phyloP scores from a whole-genome alignment of 2,797 vertebrate species.

The Trachops cirrhosus region DNA sequence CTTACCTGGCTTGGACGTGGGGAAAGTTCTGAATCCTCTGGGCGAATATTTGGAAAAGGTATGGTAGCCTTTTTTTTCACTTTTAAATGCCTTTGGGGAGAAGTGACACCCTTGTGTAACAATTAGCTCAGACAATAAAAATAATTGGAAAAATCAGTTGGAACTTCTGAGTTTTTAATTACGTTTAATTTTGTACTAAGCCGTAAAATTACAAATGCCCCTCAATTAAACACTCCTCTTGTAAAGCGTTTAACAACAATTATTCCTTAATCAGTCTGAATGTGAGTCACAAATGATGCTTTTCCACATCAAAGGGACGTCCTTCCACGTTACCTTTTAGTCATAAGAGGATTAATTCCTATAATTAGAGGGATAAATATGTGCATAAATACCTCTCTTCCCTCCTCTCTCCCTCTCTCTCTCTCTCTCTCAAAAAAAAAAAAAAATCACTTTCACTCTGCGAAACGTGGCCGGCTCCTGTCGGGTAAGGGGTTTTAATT shows the following conservation, averaged over 20 bases:
- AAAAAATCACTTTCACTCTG: constrained; percentile 44
- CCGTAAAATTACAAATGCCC: constrained; percentile 84
- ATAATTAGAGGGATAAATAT: constrained; percentile 86
- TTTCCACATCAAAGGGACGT: constrained; percentile 85
- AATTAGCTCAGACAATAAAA: constrained; percentile 85
- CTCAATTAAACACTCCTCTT: constrained; percentile 83
- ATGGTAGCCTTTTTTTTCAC: not conserved
- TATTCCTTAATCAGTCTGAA: constrained; percentile 84
- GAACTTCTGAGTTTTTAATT: constrained; percentile 85
- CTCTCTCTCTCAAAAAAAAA: constrained; percentile 48
- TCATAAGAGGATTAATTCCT: constrained; percentile 87
- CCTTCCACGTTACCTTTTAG: constrained; percentile 85
- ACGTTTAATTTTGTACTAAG: constrained; percentile 83
- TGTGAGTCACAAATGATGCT: constrained; percentile 84
- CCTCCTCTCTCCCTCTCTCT: constrained; percentile 61
- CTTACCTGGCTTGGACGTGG: constrained; percentile 52
- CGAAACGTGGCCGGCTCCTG: constrained; percentile 42
- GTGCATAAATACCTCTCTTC: constrained; percentile 82
- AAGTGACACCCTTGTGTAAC: constrained; percentile 74
- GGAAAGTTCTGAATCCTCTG: not conserved
- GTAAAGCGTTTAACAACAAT: constrained; percentile 86
- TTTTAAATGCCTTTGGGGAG: constrained; percentile 66
- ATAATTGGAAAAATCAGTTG: constrained; percentile 83
- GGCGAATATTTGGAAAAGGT: constrained; percentile 58
- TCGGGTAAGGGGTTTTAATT: not conserved